These are phyloP conservation scores for Campoplex capitator DNA, from an alignment of 2,888 invertebrate species.

Conservation along the genomic window DNA sequence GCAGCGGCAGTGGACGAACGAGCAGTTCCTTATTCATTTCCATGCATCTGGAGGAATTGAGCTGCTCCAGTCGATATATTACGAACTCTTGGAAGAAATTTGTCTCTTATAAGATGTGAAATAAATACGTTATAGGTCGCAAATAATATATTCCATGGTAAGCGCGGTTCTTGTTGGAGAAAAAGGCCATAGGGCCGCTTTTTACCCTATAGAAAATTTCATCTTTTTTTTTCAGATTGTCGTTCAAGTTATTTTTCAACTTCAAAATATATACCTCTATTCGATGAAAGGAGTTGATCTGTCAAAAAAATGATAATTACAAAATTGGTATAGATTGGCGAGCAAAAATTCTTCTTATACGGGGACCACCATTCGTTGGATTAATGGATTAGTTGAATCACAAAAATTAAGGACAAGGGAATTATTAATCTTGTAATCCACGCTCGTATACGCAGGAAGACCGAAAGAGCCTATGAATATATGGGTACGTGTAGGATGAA, in stretches of 20 bases:
- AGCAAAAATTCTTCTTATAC: too few relatives aligned
- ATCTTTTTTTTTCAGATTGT: not conserved
- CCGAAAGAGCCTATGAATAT: not conserved
- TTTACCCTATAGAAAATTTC: not conserved
- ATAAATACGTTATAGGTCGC: too few relatives aligned
- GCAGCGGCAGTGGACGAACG: not conserved
- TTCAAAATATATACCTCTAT: too few relatives aligned
- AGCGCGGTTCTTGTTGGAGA: not conserved
- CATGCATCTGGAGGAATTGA: not conserved
- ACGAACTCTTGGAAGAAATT: not conserved
- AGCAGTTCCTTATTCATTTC: not conserved
- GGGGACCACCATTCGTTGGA: too few relatives aligned
- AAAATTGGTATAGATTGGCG: too few relatives aligned
- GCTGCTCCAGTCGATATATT: too few relatives aligned
- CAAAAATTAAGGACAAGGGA: not conserved
- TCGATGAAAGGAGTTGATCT: too few relatives aligned
- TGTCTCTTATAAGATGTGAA: not conserved
- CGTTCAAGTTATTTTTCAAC: too few relatives aligned
- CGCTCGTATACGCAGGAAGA: not conserved
- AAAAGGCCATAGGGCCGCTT: too few relatives aligned
- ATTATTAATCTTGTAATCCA: conserved; percentile 14
- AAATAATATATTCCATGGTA: not conserved
- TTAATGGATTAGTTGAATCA: not conserved
- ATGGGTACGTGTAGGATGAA: not conserved
- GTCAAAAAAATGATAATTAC: too few relatives aligned